Conservation (phyloP, 2,888 invertebrate genomes). For the Palloptera scutellata region DNA sequence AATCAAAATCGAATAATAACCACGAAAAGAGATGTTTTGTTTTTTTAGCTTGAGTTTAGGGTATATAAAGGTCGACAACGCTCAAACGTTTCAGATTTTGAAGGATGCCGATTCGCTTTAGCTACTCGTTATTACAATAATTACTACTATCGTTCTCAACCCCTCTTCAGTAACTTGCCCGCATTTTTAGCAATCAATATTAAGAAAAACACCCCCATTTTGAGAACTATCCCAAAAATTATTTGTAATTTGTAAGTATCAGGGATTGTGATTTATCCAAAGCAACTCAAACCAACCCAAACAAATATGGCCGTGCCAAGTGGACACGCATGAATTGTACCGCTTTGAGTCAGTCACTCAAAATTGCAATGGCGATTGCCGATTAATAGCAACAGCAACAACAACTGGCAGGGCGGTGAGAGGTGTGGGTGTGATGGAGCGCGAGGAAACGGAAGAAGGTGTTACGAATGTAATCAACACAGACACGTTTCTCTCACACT, state of each 20-base stretch:
- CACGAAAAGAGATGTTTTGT: too few relatives aligned
- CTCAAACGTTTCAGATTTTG: too few relatives aligned
- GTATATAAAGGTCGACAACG: too few relatives aligned
- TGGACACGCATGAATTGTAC: slow-evolving; percentile 7
- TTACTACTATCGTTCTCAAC: too few relatives aligned
- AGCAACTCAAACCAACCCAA: neutral
- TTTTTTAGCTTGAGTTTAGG: too few relatives aligned
- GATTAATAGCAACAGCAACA: neutral
- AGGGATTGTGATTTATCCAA: neutral
- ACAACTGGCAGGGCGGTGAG: neutral
- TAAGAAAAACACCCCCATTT: neutral
- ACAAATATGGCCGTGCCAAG: neutral
- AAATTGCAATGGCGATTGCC: neutral
- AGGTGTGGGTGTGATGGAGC: neutral
- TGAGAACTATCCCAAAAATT: neutral
- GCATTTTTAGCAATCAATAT: too few relatives aligned
- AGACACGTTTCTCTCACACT: neutral
- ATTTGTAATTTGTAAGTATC: neutral
- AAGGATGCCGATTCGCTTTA: too few relatives aligned
- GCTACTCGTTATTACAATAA: too few relatives aligned
- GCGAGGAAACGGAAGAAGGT: neutral
- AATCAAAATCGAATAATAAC: too few relatives aligned
- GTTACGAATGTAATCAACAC: neutral
- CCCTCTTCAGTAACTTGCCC: too few relatives aligned
- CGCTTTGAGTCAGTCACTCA: neutral